Percentiles rank a stretch among this genome's conserved stretches.
These are phyloP conservation scores for Microcaecilia unicolor DNA, from an alignment of 2,797 vertebrate species.

Conservation along the genomic window DNA sequence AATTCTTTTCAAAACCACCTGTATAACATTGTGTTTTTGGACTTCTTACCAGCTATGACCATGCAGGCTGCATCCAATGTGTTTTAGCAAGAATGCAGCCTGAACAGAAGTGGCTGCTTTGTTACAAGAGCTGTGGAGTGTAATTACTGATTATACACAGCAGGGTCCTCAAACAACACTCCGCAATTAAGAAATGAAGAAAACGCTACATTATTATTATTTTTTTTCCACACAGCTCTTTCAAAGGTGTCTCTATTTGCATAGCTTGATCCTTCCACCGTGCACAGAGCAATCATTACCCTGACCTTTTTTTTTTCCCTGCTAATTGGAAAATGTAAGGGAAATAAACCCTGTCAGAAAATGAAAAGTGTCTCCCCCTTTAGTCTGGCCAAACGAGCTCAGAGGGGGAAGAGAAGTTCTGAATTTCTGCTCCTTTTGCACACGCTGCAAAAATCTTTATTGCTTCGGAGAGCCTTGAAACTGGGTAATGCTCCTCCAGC, in stretches of 20 bases:
- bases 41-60: no score
- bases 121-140: no score
- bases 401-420: constrained; percentile 70
- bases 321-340: constrained; percentile 75
- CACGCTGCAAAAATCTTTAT: constrained; percentile 81
- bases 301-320: constrained; percentile 62
- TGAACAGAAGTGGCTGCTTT: no score
- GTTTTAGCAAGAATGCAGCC: no score
- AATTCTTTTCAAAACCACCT: no score
- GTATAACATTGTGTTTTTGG: no score
- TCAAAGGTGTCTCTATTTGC: constrained; percentile 64
- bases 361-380: constrained; percentile 69
- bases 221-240: constrained; percentile 49
- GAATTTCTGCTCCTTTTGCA: constrained; percentile 72
- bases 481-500: constrained; percentile 71
- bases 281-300: constrained; percentile 57
- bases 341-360: constrained; percentile 76
- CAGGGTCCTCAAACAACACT: no score
- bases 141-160: no score
- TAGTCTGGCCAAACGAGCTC: constrained; percentile 74
- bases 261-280: constrained; percentile 50
- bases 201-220: constrained; percentile 28
- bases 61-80: no score
- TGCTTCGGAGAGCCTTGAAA: constrained; percentile 72
- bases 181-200: constrained; percentile 26